Evolutionary conservation across 2,888 invertebrate species (phyloP), one percentile per base, ranked within the genome.

Genomic region (Melanchra persicariae): DNA sequence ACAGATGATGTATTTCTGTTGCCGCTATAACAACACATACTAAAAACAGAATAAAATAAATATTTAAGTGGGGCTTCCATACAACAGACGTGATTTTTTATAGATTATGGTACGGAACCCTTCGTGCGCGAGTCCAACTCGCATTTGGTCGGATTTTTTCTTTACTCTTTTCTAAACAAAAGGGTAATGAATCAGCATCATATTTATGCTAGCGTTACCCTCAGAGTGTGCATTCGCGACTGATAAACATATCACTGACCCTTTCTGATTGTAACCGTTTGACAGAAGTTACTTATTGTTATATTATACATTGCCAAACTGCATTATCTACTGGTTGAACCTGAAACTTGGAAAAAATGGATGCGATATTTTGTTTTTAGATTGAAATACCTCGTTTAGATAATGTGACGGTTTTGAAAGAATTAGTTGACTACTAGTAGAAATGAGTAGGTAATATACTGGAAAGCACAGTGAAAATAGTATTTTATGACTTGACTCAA

Each of bases 281-380:
- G 87, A 87, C 86, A 80, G 69, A 63, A 69, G 84, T 88, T 86
- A 89, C 86, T 88, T 89, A 90, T 89, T 83, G 87, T 85, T 69
- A 58, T 88, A 89, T 88, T 91, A 89, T 89, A 86, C 88, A 81
- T 77, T 75, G 79, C 77, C 81, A 77, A 84, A 77, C 83, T 84
- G 88, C 87, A 88, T 88, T 89, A 87, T 79, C 52, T 70, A 19
- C 69, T 81, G 78, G 24, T 67, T 76, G 57, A 63, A 71, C 54
- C 54, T 66, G 71, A 79, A 84, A 63, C 43, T 4, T 52, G 10
- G 22, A 43, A 59, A n/a, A 34, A 52, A 68, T 82, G 80, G 86
- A 88, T 78, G 61, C 60, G 89, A 74, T 19, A 78, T 37, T 43
- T 24, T 9, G 10, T 52, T 2, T n/a, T 7, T 17, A 58, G 6